Evolutionary conservation across 1,140 invertebrate species (phyloP).

Genomic region (Papilio machaon): DNA sequence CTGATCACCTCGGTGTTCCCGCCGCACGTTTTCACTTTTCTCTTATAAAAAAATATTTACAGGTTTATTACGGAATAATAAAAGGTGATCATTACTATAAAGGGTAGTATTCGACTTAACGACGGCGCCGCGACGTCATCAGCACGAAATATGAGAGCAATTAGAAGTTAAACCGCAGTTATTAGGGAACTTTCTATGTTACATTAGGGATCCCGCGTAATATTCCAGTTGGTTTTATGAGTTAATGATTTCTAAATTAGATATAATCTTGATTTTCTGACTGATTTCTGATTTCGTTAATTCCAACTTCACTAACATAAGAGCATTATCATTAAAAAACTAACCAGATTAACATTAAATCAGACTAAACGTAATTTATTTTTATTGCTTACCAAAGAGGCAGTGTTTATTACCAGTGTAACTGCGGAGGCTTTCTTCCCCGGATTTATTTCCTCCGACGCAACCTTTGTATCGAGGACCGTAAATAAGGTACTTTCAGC

Average conservation of each 20-base stretch:
- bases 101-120: slow-evolving; percentile 2
- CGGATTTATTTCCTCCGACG: slow-evolving; percentile 54
- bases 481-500: slow-evolving; percentile 54
- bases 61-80: background rate
- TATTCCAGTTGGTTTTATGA: background rate
- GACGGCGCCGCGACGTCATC: slow-evolving; percentile 2
- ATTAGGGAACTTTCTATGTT: slow-evolving; percentile 6
- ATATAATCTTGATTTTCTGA: background rate
- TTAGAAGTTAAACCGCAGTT: slow-evolving; percentile 16
- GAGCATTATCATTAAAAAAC: background rate
- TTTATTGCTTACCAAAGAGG: slow-evolving; percentile 59
- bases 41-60: background rate
- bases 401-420: slow-evolving; percentile 59
- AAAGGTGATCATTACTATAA: background rate
- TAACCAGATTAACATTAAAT: slow-evolving; percentile 29
- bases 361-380: slow-evolving; percentile 56
- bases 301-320: background rate
- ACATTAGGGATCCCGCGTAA: background rate
- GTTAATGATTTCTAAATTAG: background rate
- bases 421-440: slow-evolving; percentile 43
- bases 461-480: slow-evolving; percentile 52
- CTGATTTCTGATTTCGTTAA: too few relatives aligned
- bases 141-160: slow-evolving; percentile 15
- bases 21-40: too few relatives aligned
- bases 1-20: too few relatives aligned